Percentiles rank a stretch among this genome's conserved stretches.
Evolutionary conservation across 1,140 invertebrate species (phyloP).

Genomic region (Drosophila virilis): DNA sequence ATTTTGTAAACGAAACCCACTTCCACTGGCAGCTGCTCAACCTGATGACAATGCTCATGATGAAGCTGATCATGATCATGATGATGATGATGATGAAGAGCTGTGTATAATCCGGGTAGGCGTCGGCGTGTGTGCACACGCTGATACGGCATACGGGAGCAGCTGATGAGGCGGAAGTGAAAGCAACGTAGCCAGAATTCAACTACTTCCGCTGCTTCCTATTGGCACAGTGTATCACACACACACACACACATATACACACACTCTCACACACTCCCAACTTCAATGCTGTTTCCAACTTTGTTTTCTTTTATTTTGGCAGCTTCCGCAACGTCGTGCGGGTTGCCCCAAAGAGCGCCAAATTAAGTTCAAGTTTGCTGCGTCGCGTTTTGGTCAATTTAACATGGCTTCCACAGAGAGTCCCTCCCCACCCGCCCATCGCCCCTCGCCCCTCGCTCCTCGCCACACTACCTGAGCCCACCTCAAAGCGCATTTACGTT

Average conservation of each 20-base stretch:
- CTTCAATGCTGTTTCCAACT: slow-evolving; percentile 4
- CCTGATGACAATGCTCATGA: slow-evolving; percentile 9
- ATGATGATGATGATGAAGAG: slow-evolving; percentile 28
- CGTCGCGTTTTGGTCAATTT: slow-evolving; percentile 56
- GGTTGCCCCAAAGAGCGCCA: slow-evolving; percentile 37
- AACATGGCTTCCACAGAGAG: slow-evolving; percentile 20
- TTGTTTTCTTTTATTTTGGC: neutral
- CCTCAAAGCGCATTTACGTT: slow-evolving; percentile 35
- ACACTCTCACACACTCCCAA: neutral
- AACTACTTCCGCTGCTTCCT: slow-evolving; percentile 63
- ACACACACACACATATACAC: slow-evolving; percentile 7
- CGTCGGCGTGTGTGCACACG: slow-evolving; percentile 19
- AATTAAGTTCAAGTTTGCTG: slow-evolving; percentile 60
- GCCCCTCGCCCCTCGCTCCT: neutral
- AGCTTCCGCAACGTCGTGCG: slow-evolving; percentile 23
- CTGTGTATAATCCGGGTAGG: slow-evolving; percentile 49
- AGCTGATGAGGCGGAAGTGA: slow-evolving; percentile 79
- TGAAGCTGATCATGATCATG: neutral
- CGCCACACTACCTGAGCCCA: slow-evolving; percentile 22
- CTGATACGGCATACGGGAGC: slow-evolving; percentile 57
- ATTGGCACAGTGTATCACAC: slow-evolving; percentile 24
- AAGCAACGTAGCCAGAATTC: slow-evolving; percentile 71
- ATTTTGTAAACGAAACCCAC: slow-evolving; percentile 48
- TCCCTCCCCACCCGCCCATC: neutral
- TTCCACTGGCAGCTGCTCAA: slow-evolving; percentile 42